These are phyloP conservation scores for Pachyuromys duprasi DNA, from an alignment of 2,797 vertebrate species.

Conservation along the genomic window DNA sequence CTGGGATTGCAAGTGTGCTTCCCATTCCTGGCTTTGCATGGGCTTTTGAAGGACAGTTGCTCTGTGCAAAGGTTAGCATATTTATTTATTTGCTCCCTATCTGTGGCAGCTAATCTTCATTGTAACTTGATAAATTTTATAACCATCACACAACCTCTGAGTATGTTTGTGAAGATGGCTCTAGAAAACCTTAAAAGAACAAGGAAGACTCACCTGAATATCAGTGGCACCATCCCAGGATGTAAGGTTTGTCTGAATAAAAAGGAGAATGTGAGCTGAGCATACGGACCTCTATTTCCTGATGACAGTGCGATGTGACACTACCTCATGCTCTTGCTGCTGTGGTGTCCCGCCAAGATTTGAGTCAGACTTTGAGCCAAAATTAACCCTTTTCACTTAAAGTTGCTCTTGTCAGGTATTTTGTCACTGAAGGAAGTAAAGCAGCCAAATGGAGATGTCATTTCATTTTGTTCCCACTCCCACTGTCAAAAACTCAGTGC, in stretches of 20 bases:
- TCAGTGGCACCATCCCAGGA: background rate
- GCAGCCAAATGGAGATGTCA: too few relatives aligned
- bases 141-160: background rate
- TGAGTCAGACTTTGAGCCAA: background rate
- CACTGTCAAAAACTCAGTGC: too few relatives aligned
- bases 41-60: background rate
- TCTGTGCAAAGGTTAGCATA: background rate
- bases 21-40: background rate
- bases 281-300: background rate
- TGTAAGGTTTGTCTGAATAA: background rate
- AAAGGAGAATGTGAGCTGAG: background rate
- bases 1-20: background rate
- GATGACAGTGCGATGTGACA: background rate
- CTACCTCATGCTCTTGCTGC: too few relatives aligned
- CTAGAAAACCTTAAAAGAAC: background rate
- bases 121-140: background rate
- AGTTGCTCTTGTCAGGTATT: background rate
- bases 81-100: background rate
- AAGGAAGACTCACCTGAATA: background rate
- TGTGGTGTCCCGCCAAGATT: too few relatives aligned
- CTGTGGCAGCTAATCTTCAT: background rate
- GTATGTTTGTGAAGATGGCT: background rate
- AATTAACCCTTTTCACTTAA: background rate
- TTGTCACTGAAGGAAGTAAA: background rate
- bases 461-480: background rate